These are phyloP conservation scores for Steinernema feltiae DNA, from an alignment of 1,140 invertebrate species.

Conservation along the genomic window DNA sequence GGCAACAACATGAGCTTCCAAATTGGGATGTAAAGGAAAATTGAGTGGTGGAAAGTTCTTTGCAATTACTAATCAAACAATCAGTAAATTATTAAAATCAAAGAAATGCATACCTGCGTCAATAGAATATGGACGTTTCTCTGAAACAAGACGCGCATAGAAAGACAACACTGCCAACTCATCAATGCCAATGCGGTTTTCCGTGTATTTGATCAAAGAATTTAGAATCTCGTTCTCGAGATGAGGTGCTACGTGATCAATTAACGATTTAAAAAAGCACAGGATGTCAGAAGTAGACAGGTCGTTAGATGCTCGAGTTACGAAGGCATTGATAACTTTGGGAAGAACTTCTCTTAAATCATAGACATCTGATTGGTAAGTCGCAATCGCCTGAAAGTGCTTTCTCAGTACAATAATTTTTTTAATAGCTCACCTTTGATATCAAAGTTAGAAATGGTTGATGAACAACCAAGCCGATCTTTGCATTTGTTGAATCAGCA, in stretches of 20 bases:
- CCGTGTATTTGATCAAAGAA: slow-evolving; percentile 16
- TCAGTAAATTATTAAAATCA: slow-evolving; percentile 14
- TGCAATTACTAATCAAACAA: too few relatives aligned
- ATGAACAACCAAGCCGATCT: background rate
- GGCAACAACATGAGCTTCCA: background rate
- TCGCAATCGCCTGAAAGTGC: too few relatives aligned
- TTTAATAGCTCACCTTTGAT: slow-evolving; percentile 1
- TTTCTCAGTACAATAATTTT: too few relatives aligned
- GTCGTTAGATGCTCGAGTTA: background rate
- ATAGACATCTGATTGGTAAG: too few relatives aligned
- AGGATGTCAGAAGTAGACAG: background rate
- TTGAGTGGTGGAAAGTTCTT: too few relatives aligned
- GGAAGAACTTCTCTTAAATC: too few relatives aligned
- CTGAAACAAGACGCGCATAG: slow-evolving; percentile 21
- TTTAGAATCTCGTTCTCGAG: slow-evolving; percentile 25
- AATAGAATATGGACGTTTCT: slow-evolving; percentile 11
- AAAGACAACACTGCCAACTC: slow-evolving; percentile 4
- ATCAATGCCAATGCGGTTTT: background rate
- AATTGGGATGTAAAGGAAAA: slow-evolving; percentile 10
- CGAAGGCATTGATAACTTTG: background rate
- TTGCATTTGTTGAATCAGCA: background rate
- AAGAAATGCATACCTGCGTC: slow-evolving; percentile 1
- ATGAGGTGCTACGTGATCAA: background rate
- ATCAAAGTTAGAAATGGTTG: background rate
- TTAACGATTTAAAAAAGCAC: background rate